Evolutionary conservation across 2,113 vertebrate species (phyloP).

Genomic region (Channa maculata): DNA sequence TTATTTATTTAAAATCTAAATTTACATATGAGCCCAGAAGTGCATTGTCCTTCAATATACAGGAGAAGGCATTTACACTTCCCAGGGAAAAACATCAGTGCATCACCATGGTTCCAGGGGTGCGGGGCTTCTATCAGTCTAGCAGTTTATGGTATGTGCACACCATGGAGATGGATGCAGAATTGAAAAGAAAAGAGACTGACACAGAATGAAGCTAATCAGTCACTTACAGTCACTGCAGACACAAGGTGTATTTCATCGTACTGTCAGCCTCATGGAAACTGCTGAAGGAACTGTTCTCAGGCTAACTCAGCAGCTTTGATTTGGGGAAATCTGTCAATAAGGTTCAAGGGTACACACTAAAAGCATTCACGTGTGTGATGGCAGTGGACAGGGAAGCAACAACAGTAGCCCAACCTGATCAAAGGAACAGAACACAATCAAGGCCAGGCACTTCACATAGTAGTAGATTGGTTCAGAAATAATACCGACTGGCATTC

Average conservation of each 20-base stretch:
- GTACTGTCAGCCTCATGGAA: neutral
- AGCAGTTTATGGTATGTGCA: constrained; percentile 12
- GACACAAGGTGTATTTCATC: constrained; percentile 16
- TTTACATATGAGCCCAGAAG: constrained; percentile 22
- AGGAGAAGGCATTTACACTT: constrained; percentile 30
- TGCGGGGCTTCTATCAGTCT: too few relatives aligned
- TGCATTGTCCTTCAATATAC: constrained; percentile 14
- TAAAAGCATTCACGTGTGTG: neutral
- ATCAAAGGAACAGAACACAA: neutral
- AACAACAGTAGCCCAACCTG: too few relatives aligned
- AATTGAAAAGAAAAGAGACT: constrained; percentile 25
- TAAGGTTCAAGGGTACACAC: constrained; percentile 10
- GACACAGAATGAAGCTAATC: constrained; percentile 6
- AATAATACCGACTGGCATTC: neutral
- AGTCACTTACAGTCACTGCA: constrained; percentile 15
- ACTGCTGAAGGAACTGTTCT: neutral
- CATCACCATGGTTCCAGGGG: too few relatives aligned
- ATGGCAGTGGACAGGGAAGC: neutral
- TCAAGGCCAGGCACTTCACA: neutral
- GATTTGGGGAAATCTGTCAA: constrained; percentile 3
- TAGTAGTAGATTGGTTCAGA: neutral
- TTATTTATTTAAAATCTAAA: constrained; percentile 24
- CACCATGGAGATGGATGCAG: constrained; percentile 13
- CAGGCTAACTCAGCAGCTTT: neutral
- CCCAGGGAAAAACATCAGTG: constrained; percentile 5